Conservation (phyloP, 2,113 vertebrate species). For the Paedocypris sp. region DNA sequence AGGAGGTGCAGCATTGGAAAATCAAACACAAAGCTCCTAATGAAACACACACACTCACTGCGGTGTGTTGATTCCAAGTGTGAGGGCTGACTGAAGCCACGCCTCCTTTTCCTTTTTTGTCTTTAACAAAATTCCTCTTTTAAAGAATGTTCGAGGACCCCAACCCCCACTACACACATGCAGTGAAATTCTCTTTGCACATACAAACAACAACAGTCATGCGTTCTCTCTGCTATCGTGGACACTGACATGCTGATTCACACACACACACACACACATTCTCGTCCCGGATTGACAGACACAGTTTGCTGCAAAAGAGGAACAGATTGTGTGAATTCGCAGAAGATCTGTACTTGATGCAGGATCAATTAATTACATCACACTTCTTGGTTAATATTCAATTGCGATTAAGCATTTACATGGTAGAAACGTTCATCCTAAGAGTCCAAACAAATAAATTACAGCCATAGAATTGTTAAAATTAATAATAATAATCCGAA, state of each 20-base stretch:
- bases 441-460: no score
- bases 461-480: no score
- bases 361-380: no score
- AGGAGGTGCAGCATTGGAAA: conserved; percentile 6
- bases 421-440: no score
- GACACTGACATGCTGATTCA: conserved; percentile 24
- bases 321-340: not conserved
- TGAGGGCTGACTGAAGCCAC: conserved; percentile 43
- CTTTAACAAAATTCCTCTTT: conserved; percentile 63
- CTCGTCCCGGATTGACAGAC: not conserved
- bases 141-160: conserved; percentile 51
- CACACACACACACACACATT: not conserved
- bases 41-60: conserved; percentile 8
- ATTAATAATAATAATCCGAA: no score
- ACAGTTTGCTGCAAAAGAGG: not conserved
- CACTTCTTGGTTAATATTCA: no score
- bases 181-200: conserved; percentile 1
- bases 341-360: conserved; percentile 49
- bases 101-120: conserved; percentile 51
- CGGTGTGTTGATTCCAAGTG: conserved; percentile 45
- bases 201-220: conserved; percentile 4
- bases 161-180: conserved; percentile 33
- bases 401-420: no score
- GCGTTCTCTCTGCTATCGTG: conserved; percentile 25
- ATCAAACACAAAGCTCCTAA: not conserved